phyloP scores from a whole-genome alignment of 2,888 invertebrate genomes.

The Spodoptera picta region DNA sequence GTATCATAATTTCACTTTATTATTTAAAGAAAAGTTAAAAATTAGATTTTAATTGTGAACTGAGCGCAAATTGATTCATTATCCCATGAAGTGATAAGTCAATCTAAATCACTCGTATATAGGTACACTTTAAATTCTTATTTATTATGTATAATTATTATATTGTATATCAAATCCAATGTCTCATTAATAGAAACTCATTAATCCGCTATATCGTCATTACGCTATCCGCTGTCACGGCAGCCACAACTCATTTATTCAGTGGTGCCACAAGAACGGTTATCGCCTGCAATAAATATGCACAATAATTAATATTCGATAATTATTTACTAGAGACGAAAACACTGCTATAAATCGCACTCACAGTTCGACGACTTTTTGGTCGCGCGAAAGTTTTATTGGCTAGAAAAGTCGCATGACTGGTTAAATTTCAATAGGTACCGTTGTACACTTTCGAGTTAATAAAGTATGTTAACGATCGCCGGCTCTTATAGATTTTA shows the following conservation, averaged over 20 bases:
- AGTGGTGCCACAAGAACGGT: conserved; percentile 58
- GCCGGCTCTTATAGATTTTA: conserved; percentile 13
- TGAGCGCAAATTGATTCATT: not conserved
- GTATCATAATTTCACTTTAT: conserved; percentile 7
- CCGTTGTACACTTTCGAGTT: conserved; percentile 43
- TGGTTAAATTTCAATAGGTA: conserved; percentile 31
- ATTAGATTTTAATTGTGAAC: too few relatives aligned
- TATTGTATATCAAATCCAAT: too few relatives aligned
- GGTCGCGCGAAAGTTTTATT: conserved; percentile 58
- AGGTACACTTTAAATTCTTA: too few relatives aligned
- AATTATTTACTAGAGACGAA: conserved; percentile 65
- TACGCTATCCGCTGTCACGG: conserved; percentile 12
- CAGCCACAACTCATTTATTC: conserved; percentile 28
- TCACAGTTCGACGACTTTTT: conserved; percentile 61
- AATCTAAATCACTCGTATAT: too few relatives aligned
- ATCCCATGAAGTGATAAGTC: too few relatives aligned
- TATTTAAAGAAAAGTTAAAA: not conserved
- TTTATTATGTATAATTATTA: too few relatives aligned
- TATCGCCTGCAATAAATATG: conserved; percentile 69
- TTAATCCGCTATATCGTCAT: conserved; percentile 9
- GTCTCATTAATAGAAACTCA: not conserved
- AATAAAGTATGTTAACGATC: conserved; percentile 38
- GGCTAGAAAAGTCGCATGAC: conserved; percentile 42
- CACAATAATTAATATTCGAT: conserved; percentile 72
- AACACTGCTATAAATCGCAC: conserved; percentile 59